Evolutionary conservation across 1,140 invertebrate genomes (phyloP), one percentile per base, ranked within the genome.

Genomic region (Ruditapes philippinarum): DNA sequence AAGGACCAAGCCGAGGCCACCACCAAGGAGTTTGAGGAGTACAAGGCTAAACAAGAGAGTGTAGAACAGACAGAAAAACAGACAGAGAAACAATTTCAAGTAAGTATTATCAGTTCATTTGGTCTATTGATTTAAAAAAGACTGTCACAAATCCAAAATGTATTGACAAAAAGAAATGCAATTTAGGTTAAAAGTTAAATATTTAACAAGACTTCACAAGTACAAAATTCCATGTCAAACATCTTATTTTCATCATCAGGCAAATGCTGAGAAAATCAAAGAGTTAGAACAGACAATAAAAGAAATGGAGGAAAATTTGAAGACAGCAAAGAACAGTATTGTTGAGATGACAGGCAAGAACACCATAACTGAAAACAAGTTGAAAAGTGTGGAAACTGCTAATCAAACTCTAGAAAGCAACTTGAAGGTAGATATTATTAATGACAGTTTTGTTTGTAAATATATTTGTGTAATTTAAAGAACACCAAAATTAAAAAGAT

Each of bases 1-100:
- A 99, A 99, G 95, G 97, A 97, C 7, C 98, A 98, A 92, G 98
- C 97, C 93, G 98, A 98, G 94, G 98, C 98, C 89, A 93, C 89
- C 0, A 89, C 78, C 9, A 95, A 95, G 70, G 92, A 94, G 68
- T 28, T 94, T 36, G 95, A 95, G 36, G 93, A 92, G 17, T 76
- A 97, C 0, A 97, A 98, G 93, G 97, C 97, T 91, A 97, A 96
- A 54, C 45, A 51, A 31, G 19, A 14, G 22, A n/a, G n/a, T 19
- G n/a, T n/a, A 11, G 62, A 65, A 65, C 25, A 76, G 22, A 19
- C 82, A 91, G n/a, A n/a, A n/a, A 79, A 62, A 25, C 54, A 89
- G 31, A 70, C 79, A 22, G 83, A 87, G 36, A 90, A 90, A 11
- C 57, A 89, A 31, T 40, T 89, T 49, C 65, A 38, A 78, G 65